A percentile compares a stretch with the other conserved stretches of the same genome.
Conservation (phyloP, 2,113 vertebrate species). For the Sturnira hondurensis region DNA sequence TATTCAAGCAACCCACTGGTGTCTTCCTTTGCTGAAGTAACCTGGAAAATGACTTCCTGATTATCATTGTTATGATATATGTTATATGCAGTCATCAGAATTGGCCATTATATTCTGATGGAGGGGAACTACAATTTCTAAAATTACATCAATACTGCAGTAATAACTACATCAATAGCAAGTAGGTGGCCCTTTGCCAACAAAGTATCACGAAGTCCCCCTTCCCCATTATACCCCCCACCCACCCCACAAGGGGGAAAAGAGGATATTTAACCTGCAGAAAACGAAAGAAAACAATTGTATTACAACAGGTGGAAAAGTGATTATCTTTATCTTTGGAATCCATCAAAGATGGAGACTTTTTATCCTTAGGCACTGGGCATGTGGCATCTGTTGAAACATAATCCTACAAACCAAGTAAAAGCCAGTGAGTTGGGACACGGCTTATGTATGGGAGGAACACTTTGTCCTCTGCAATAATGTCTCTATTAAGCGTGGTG, state of each 20-base stretch:
- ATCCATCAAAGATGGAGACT: constrained; percentile 56
- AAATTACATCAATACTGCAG: constrained; percentile 30
- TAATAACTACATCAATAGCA: constrained; percentile 35
- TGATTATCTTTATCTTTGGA: constrained; percentile 58
- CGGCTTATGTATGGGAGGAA: constrained; percentile 1
- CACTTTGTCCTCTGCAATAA: constrained; percentile 26
- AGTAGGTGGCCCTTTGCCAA: constrained; percentile 15
- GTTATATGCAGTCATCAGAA: constrained; percentile 76
- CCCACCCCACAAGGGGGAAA: background rate
- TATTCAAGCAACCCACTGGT: constrained; percentile 79
- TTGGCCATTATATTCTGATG: constrained; percentile 51
- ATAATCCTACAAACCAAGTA: constrained; percentile 45
- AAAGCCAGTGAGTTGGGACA: background rate
- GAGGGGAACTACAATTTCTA: constrained; percentile 65
- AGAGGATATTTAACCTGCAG: constrained; percentile 15
- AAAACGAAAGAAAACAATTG: constrained; percentile 30
- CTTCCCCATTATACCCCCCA: background rate
- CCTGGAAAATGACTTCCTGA: constrained; percentile 83
- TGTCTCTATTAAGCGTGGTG: constrained; percentile 60
- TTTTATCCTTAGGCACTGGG: constrained; percentile 42
- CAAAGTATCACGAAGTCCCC: background rate
- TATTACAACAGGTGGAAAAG: constrained; percentile 45
- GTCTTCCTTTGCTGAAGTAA: constrained; percentile 83
- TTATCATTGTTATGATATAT: constrained; percentile 65
- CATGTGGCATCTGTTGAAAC: constrained; percentile 68